Conservation (phyloP, 1,140 invertebrate species). For the Drosophila ohnishii region DNA sequence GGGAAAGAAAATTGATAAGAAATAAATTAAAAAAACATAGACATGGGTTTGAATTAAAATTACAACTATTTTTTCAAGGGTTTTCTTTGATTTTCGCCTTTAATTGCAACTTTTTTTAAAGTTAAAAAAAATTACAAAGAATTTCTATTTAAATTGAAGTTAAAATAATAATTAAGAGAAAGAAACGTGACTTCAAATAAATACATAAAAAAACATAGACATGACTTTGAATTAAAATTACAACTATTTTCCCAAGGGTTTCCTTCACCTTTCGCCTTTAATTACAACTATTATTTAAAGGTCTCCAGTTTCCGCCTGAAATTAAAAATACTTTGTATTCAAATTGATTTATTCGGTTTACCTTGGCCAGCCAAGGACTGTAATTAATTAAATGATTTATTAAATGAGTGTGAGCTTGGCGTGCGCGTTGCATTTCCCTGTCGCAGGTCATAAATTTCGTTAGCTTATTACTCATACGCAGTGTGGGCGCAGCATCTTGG, state of each 20-base stretch:
- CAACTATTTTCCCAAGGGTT: too few relatives aligned
- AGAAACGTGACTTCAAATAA: too few relatives aligned
- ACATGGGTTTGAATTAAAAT: too few relatives aligned
- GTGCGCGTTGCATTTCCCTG: slow-evolving; percentile 18
- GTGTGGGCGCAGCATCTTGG: slow-evolving; percentile 1
- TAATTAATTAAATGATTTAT: slow-evolving; percentile 78
- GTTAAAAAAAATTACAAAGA: background rate
- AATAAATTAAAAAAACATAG: too few relatives aligned
- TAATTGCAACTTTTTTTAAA: background rate
- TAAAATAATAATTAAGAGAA: too few relatives aligned
- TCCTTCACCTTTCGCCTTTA: too few relatives aligned
- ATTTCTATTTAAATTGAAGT: too few relatives aligned
- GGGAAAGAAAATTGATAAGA: too few relatives aligned
- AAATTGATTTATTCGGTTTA: background rate
- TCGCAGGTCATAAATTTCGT: slow-evolving; percentile 23
- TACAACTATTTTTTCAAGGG: too few relatives aligned
- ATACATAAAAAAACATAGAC: too few relatives aligned
- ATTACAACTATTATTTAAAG: background rate
- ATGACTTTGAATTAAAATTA: too few relatives aligned
- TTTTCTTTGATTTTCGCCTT: too few relatives aligned
- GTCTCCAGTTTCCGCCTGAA: background rate
- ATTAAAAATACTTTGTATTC: background rate
- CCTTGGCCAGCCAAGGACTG: background rate
- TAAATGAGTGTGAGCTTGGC: slow-evolving; percentile 55
- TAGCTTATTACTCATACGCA: slow-evolving; percentile 51